phyloP scores from a whole-genome alignment of 2,113 vertebrate genomes.

The Microcebus tavaratra region DNA sequence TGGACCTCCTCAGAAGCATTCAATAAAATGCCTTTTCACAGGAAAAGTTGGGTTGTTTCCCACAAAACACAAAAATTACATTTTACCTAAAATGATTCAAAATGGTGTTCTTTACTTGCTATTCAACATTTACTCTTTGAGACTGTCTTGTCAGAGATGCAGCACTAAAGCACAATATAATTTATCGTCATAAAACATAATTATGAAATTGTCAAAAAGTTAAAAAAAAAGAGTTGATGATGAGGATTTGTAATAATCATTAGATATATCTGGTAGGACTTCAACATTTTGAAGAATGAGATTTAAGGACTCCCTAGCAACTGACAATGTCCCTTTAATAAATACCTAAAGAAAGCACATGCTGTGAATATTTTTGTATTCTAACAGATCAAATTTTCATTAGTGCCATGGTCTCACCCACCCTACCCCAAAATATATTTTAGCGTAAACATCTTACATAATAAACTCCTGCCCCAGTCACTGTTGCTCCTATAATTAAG shows the following conservation, averaged over 20 bases:
- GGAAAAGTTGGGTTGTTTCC: not conserved
- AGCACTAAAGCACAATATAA: slow-evolving; percentile 78
- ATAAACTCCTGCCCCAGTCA: slow-evolving; percentile 84
- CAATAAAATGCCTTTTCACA: slow-evolving; percentile 54
- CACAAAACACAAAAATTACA: slow-evolving; percentile 52
- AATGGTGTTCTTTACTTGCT: slow-evolving; percentile 48
- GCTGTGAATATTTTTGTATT: slow-evolving; percentile 60
- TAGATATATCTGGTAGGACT: not conserved
- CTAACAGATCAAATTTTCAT: slow-evolving; percentile 49
- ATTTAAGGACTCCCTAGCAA: not conserved
- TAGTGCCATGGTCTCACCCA: slow-evolving; percentile 64
- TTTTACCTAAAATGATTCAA: slow-evolving; percentile 59
- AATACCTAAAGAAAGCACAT: slow-evolving; percentile 29
- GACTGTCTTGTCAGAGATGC: slow-evolving; percentile 59
- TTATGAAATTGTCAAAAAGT: slow-evolving; percentile 22
- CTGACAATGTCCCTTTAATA: slow-evolving; percentile 72
- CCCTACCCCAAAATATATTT: slow-evolving; percentile 63
- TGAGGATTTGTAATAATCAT: slow-evolving; percentile 30
- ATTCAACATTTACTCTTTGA: slow-evolving; percentile 36
- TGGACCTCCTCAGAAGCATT: slow-evolving; percentile 39
- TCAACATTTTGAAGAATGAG: not conserved
- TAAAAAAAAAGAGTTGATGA: slow-evolving; percentile 44
- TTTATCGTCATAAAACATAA: slow-evolving; percentile 35
- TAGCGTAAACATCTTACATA: slow-evolving; percentile 86
- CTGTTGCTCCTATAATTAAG: slow-evolving; percentile 89